phyloP scores from a whole-genome alignment of 2,113 vertebrate genomes.

The Sinocyclocheilus anophthalmus region DNA sequence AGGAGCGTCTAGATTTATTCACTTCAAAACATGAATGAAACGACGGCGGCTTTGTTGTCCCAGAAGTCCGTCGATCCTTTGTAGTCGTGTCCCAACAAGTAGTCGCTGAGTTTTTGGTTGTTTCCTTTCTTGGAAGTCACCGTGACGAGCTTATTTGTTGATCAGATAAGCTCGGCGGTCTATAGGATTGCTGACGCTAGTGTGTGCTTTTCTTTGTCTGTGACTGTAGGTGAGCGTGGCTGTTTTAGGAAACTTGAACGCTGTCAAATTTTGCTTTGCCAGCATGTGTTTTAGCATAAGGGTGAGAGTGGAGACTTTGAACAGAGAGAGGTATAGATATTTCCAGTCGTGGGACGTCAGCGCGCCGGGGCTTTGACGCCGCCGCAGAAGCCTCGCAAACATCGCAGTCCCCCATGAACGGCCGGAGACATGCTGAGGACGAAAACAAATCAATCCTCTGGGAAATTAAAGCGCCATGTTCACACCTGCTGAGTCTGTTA shows the following conservation, averaged over 20 bases:
- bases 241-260: not conserved
- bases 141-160: not conserved
- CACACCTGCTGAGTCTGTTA: conserved; percentile 33
- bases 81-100: not conserved
- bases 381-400: conserved; percentile 39
- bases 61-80: not conserved
- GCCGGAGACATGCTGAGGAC: conserved; percentile 39
- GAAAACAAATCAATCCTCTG: conserved; percentile 42
- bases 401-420: conserved; percentile 5
- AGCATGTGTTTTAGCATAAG: conserved; percentile 23
- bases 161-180: not conserved
- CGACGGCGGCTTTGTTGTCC: not conserved
- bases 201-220: not conserved
- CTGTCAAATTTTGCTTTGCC: conserved; percentile 8
- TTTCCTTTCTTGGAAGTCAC: not conserved
- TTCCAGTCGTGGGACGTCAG: conserved; percentile 32
- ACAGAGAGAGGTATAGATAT: conserved; percentile 41
- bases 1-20: conserved; percentile 19
- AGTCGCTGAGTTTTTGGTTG: not conserved
- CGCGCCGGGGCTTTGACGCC: not conserved
- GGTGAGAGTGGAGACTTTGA: conserved; percentile 43
- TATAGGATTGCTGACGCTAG: conserved; percentile 10
- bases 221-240: not conserved
- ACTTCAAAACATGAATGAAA: conserved; percentile 12
- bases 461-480: conserved; percentile 40